Evolutionary conservation across 2,888 invertebrate genomes (phyloP).

Genomic region (Aleiodes alternator): DNA sequence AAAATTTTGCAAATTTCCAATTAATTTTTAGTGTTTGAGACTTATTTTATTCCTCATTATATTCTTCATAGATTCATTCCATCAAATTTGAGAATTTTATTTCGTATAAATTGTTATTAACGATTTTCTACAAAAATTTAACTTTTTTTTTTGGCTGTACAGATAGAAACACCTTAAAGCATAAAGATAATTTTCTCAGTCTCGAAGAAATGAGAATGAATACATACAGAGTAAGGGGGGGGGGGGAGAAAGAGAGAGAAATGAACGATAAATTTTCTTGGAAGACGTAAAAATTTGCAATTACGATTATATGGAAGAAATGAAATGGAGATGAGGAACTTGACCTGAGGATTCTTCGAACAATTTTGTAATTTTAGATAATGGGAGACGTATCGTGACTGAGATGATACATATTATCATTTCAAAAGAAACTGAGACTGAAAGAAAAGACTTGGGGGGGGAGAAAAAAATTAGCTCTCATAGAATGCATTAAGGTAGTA

Average conservation of each 20-base stretch:
- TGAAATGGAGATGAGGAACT: slow-evolving; percentile 20
- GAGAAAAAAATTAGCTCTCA: slow-evolving; percentile 4
- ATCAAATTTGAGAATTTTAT: no score
- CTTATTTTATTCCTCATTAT: no score
- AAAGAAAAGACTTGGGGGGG: background rate
- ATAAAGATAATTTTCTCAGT: no score
- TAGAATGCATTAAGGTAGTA: no score
- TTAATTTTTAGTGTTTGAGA: no score
- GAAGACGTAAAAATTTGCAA: slow-evolving; percentile 26
- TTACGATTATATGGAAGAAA: slow-evolving; percentile 28
- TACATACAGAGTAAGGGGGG: background rate
- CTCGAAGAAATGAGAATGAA: slow-evolving; percentile 19
- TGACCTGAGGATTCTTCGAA: slow-evolving; percentile 27
- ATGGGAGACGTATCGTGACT: slow-evolving; percentile 20
- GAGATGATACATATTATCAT: slow-evolving; percentile 1
- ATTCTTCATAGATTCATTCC: no score
- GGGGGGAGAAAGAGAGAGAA: background rate
- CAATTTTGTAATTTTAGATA: slow-evolving; percentile 33
- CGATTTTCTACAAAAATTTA: no score
- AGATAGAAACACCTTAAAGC: no score
- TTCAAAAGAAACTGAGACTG: background rate
- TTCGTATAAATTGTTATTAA: no score
- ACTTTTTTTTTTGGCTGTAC: no score
- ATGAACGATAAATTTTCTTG: slow-evolving; percentile 21
- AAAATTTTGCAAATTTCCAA: no score